Evolutionary conservation across 2,797 vertebrate genomes (phyloP).

Genomic region (Pagetopsis macropterus): DNA sequence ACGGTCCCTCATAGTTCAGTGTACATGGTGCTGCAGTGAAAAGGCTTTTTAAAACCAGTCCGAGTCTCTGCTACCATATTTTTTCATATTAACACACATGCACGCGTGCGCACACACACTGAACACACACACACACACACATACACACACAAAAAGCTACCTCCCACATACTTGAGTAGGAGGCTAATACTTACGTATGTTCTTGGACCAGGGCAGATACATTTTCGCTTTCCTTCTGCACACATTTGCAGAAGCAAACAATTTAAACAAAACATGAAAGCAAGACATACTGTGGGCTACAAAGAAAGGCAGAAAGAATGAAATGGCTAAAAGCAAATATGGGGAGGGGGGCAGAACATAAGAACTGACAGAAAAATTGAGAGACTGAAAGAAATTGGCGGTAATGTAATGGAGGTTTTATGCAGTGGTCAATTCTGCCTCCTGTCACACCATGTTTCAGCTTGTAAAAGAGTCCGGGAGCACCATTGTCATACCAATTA

Average conservation of each 20-base stretch:
- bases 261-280: constrained; percentile 11
- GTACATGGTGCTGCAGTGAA: background rate
- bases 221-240: constrained; percentile 4
- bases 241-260: background rate
- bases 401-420: constrained; percentile 18
- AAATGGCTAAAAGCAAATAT: background rate
- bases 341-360: background rate
- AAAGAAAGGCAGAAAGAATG: background rate
- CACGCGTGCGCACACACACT: background rate
- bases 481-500: constrained; percentile 10
- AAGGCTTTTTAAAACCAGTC: constrained; percentile 22
- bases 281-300: background rate
- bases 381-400: constrained; percentile 1
- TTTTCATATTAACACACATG: constrained; percentile 1
- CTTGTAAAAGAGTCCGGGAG: constrained; percentile 13
- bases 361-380: background rate
- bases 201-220: background rate
- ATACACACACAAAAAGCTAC: background rate
- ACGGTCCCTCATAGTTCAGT: no score
- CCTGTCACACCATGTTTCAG: constrained; percentile 15
- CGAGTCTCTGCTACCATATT: constrained; percentile 5
- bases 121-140: background rate
- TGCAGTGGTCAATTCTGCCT: constrained; percentile 1
- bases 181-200: constrained; percentile 5
- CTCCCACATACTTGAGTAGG: constrained; percentile 31